Evolutionary conservation across 2,888 invertebrate genomes (phyloP).

Genomic region (Macrophya annulata): DNA sequence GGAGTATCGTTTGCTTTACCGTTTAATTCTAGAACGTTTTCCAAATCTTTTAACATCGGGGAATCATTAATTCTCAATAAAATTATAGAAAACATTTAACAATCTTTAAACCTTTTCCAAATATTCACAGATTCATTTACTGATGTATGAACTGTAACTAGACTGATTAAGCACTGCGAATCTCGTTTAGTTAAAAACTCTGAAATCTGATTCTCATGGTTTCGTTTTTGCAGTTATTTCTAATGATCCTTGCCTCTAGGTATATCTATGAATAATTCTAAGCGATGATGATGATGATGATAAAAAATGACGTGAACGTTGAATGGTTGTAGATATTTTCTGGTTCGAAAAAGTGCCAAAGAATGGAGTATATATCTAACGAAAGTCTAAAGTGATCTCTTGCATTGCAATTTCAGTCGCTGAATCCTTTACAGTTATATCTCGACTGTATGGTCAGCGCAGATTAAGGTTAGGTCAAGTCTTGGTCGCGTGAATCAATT

Average conservation of each 20-base stretch:
- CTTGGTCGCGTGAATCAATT: constrained; percentile 43
- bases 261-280: neutral
- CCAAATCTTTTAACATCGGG: neutral
- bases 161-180: neutral
- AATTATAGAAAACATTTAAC: too few relatives aligned
- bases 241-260: neutral
- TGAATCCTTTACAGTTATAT: constrained; percentile 39
- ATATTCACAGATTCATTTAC: too few relatives aligned
- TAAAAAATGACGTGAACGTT: neutral
- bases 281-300: neutral
- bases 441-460: constrained; percentile 35
- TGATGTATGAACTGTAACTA: neutral
- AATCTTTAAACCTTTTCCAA: too few relatives aligned
- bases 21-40: neutral
- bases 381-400: neutral
- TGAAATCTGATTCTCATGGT: neutral
- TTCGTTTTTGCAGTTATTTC: neutral
- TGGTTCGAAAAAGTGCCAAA: neutral
- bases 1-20: neutral
- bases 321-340: neutral
- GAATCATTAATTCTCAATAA: neutral
- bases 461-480: constrained; percentile 49
- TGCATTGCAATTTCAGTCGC: neutral
- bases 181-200: neutral
- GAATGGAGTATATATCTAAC: neutral